Conservation (phyloP, 1,140 invertebrate genomes). For the Tetranychus urticae region DNA sequence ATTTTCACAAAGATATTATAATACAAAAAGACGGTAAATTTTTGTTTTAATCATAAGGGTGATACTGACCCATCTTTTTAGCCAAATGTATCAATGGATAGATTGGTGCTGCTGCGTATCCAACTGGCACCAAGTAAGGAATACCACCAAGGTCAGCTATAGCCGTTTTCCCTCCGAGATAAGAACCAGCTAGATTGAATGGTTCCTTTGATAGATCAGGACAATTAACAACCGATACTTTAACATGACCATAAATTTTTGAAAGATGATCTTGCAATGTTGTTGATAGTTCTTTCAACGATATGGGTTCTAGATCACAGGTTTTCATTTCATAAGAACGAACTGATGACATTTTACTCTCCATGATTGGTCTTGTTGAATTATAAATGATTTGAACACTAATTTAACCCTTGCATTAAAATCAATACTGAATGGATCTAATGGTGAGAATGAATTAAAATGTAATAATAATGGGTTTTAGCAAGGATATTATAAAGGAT, state of each 20-base stretch:
- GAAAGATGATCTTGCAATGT: slow-evolving; percentile 41
- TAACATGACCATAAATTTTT: slow-evolving; percentile 40
- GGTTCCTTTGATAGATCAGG: slow-evolving; percentile 52
- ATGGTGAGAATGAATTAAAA: too few species aligned
- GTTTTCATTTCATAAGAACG: too few species aligned
- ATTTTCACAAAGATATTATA: too few species aligned
- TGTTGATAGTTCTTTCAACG: slow-evolving; percentile 2
- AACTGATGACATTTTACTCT: too few species aligned
- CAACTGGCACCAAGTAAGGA: slow-evolving; percentile 47
- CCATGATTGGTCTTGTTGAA: too few species aligned
- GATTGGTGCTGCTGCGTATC: slow-evolving; percentile 37
- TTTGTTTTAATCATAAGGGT: slow-evolving; percentile 10
- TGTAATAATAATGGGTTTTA: too few species aligned
- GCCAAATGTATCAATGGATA: slow-evolving; percentile 22
- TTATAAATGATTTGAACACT: too few species aligned
- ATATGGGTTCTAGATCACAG: too few species aligned
- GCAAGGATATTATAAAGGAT: too few species aligned
- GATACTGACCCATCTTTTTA: slow-evolving; percentile 18
- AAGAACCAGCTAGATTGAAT: slow-evolving; percentile 46
- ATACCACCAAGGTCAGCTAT: slow-evolving; percentile 62
- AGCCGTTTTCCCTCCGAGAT: slow-evolving; percentile 42
- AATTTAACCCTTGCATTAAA: too few species aligned
- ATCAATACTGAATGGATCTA: too few species aligned
- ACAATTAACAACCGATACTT: slow-evolving; percentile 48
- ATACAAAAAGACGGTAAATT: too few species aligned